phyloP scores from a whole-genome alignment of 1,140 invertebrate genomes.

The Atta cephalotes region DNA sequence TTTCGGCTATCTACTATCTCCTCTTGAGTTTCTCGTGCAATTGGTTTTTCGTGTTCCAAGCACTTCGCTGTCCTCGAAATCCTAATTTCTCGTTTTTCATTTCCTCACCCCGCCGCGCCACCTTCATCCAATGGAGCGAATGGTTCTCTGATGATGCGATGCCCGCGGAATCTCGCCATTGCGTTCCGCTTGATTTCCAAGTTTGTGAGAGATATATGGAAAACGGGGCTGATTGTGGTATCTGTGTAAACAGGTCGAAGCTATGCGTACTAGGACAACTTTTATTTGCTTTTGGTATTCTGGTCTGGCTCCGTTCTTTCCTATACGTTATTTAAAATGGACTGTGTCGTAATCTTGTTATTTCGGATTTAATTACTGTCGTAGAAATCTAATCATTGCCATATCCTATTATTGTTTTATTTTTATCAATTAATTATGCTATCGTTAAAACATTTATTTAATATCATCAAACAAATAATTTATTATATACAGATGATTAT shows the following conservation, averaged over 20 bases:
- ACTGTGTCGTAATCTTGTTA: constrained; percentile 23
- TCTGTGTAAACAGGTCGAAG: constrained; percentile 59
- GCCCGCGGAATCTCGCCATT: constrained; percentile 53
- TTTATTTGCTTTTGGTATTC: constrained; percentile 55
- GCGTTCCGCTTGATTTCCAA: constrained; percentile 47
- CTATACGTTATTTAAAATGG: constrained; percentile 44
- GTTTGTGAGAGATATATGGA: background rate
- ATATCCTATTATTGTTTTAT: background rate
- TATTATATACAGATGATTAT: background rate
- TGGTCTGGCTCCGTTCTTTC: background rate
- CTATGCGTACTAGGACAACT: constrained; percentile 42
- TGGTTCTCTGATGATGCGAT: constrained; percentile 32
- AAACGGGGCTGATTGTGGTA: constrained; percentile 57
- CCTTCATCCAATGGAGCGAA: constrained; percentile 46
- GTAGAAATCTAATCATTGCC: background rate
- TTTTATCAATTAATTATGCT: background rate
- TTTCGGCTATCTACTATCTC: constrained; percentile 40
- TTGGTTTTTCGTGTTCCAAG: constrained; percentile 78
- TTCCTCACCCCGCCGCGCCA: constrained; percentile 28
- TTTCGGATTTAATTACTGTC: constrained; percentile 30
- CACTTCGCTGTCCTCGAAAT: constrained; percentile 75
- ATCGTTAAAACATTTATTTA: background rate
- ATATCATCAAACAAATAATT: background rate
- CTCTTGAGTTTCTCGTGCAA: constrained; percentile 71
- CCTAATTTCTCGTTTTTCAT: constrained; percentile 77